Base-by-base conservation (phyloP, 2,797 vertebrate genomes). In the Chaetophractus vellerosus region DNA sequence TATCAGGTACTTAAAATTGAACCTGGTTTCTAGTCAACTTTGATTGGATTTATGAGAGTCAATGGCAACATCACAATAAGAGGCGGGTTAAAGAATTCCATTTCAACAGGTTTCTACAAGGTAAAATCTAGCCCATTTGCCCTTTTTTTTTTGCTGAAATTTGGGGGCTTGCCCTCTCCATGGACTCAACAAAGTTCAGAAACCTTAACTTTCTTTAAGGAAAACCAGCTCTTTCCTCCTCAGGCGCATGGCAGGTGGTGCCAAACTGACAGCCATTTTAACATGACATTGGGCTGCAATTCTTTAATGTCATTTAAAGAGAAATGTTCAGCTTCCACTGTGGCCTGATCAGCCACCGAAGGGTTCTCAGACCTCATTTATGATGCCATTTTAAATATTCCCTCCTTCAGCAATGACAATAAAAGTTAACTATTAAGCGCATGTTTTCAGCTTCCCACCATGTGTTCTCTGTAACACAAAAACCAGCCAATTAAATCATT, bases 391-490 rank as follows among this genome's bases (percentile, higher is more conserved):
- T 93, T 92, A 92, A 95, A 92, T 87, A 94, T 91, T 81, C 89
- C 76, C 92, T 94, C 90, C 91, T 97, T 97, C 64, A 69, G 90
- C 84, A 94, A 93, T 93, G 95, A 93, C 97, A 98, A 94, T 98
- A 98, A 98, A 98, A 98, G 98, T 98, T 98, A 98, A 98, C 85
- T 97, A 98, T 98, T 98, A 98, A 98, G 95, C 98, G 78, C 93
- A 16, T 26, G 81, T 97, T 98, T 98, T 97, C 97, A 97, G 26
- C 87, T 97, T 95, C 96, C 94, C 96, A 88, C 94, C 92, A 85
- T 96, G 96, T 91, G 88, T 92, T 94, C 95, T 93, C 55, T 94
- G 33, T 92, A 78, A 79, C 91, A 97, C 92, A 98, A 98, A 38
- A 98, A 86, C 59, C 89, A 90, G 94, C 86, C 96, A 97, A 97